Base-by-base conservation (phyloP, 2,113 vertebrate species). In the Piaya cayana region DNA sequence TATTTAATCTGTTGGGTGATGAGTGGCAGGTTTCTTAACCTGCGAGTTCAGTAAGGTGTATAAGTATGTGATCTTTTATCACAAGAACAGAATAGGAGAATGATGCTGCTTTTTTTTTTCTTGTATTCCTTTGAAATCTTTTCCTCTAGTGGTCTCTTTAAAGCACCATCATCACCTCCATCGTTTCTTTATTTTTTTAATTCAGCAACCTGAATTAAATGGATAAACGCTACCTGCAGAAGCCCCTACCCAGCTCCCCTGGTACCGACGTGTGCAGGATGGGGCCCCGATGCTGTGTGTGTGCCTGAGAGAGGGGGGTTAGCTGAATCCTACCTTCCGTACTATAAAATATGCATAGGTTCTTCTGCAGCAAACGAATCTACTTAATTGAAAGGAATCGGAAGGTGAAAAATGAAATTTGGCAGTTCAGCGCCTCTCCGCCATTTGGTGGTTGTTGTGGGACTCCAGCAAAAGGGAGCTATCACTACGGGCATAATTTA, bases 381-480 rank as follows among this genome's bases (percentile, higher is more conserved):
- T 3, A 6, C 12, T 83, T 93, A 92, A 90, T 72, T 94, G 88
- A 93, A 96, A 96, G 81, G 86, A 81, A 83, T 74, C 4, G 27
- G 82, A 84, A 95, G 83, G 79, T 79, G 91, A 96, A 86, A 92
- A 92, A 93, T 77, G 76, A 47, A 93, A 94, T 91, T 95, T 96
- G 96, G 97, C 95, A 92, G 76, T 90, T 90, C 72, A 53, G 78
- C 78, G 76, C 50, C 18, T 1, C 50, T 67, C 78, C 8, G 6
- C 75, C 86, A 59, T 93, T 93, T 87, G 92, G 70, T 74, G 94
- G 80, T 64, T 94, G 79, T 56, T 71, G 60, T 68, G 55, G 52
- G 84, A 84, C 59, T 90, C 89, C 69, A 23, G 86, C 50, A 36
- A 95, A 84, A 86, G 65, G 52, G 91, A 90, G 49, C 58, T 56